These are phyloP conservation scores for Oasisia sp. DNA, from an alignment of 2,888 invertebrate genomes.

Conservation along the genomic window DNA sequence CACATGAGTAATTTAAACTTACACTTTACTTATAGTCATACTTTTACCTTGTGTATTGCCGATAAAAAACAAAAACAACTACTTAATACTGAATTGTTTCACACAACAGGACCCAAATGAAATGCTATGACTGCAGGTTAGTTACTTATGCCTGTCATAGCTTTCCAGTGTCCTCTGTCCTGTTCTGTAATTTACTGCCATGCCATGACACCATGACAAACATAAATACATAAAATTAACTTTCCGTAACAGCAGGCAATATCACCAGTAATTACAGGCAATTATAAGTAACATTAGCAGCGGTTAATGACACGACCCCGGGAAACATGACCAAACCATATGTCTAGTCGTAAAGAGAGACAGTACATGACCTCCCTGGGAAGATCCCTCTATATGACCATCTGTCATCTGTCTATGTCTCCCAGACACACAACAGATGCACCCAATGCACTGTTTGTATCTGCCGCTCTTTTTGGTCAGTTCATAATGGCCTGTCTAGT, in stretches of 20 bases:
- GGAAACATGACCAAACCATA: neutral
- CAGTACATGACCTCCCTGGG: neutral
- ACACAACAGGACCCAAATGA: no score
- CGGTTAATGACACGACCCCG: neutral
- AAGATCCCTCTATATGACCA: neutral
- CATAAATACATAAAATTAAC: neutral
- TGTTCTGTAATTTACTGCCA: neutral
- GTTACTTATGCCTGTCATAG: no score
- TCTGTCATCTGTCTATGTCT: neutral
- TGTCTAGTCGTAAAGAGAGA: neutral
- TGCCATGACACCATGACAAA: neutral
- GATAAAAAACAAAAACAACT: no score
- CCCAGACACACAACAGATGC: neutral
- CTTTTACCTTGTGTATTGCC: no score
- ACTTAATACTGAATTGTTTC: no score
- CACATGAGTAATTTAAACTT: no score
- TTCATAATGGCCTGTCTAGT: neutral
- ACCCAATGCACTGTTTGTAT: neutral
- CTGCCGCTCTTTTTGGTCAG: neutral
- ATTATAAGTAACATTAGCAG: slow-evolving; percentile 10
- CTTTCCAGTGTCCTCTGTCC: neutral
- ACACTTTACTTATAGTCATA: no score
- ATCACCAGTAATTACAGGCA: slow-evolving; percentile 3
- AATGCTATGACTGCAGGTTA: no score
- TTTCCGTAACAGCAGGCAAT: neutral